Base-by-base conservation (phyloP, 2,797 vertebrate genomes). In the Apogon hyalosoma region DNA sequence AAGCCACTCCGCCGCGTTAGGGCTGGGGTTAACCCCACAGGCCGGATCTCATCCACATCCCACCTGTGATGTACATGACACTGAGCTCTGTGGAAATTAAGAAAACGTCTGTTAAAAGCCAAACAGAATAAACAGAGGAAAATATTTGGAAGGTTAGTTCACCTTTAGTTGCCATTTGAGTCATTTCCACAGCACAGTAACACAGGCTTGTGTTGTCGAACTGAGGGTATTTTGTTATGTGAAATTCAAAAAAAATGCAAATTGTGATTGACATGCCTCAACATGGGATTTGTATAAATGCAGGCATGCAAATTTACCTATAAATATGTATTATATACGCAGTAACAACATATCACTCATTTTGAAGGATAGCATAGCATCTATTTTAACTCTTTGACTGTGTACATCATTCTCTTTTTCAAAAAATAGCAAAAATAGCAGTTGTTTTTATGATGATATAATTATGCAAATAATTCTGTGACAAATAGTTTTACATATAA, bases 1-100 rank as follows among this genome's bases (percentile, higher is more conserved):
- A 9, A 59, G 73, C 48, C 71, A 51, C 57, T 75, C 48, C 60
- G 36, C 11, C n/a, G 43, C 69, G 68, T 54, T 28, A 11, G 53
- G 45, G 48, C 21, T 36, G 33, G 33, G 33, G 33, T 36, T 36
- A 49, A 67, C 69, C 36, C 60, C 59, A 16, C 8, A 1, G 69
- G 24, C 47, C 11, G 51, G 63, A 65, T 28, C 54, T 55, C n/a
- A 38, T 8, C 33, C 7, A 8, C 33, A 36, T 36, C 33, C 33
- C 33, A 36, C 33, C 33, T 36, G 33, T 10, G 33, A 1, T 10
- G 33, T 36, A 36, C 33, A 67, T 56, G 39, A 62, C 71, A 68
- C 11, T 36, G 46, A 46, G 13, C 7, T 7, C 43, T 3, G 6
- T 42, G 13, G 51, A 59, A 52, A 43, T 41, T 15, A 15, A 33